Percentiles rank a stretch among this genome's conserved stretches.
Evolutionary conservation across 2,888 invertebrate genomes (phyloP).

Genomic region (Orchestes rusci): DNA sequence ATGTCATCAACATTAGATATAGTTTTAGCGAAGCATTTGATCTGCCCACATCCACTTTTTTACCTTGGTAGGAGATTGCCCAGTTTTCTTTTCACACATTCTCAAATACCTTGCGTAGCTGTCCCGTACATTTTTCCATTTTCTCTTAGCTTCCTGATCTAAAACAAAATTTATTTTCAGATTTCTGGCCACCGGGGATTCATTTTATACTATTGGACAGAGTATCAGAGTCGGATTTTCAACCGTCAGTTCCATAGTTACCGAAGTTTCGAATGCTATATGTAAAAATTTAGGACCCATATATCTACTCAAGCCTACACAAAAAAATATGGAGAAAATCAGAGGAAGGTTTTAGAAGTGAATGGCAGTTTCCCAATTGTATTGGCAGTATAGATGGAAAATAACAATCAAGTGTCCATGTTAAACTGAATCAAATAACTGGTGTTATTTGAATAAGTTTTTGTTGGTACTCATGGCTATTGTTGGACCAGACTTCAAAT

Average conservation of each 20-base stretch:
- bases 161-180: constrained; percentile 24
- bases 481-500: constrained; percentile 19
- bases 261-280: constrained; percentile 24
- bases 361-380: constrained; percentile 25
- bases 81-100: constrained; percentile 20
- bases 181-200: constrained; percentile 26
- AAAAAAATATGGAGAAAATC: constrained; percentile 19
- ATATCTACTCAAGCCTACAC: constrained; percentile 1
- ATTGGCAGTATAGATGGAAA: constrained; percentile 14
- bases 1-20: constrained; percentile 11
- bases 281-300: constrained; percentile 11
- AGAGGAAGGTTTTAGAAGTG: constrained; percentile 15
- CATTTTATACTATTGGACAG: constrained; percentile 22
- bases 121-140: constrained; percentile 26
- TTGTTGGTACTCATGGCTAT: constrained; percentile 14
- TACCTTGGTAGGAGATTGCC: constrained; percentile 15
- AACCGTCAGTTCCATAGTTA: constrained; percentile 24
- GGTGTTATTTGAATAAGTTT: constrained; percentile 20
- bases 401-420: constrained; percentile 26
- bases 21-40: constrained; percentile 20
- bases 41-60: constrained; percentile 20
- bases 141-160: constrained; percentile 24
- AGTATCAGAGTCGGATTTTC: constrained; percentile 26
- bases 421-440: constrained; percentile 23
- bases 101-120: constrained; percentile 21